These are phyloP conservation scores for Ceriagrion tenellum DNA, from an alignment of 2,888 invertebrate species.

Conservation along the genomic window DNA sequence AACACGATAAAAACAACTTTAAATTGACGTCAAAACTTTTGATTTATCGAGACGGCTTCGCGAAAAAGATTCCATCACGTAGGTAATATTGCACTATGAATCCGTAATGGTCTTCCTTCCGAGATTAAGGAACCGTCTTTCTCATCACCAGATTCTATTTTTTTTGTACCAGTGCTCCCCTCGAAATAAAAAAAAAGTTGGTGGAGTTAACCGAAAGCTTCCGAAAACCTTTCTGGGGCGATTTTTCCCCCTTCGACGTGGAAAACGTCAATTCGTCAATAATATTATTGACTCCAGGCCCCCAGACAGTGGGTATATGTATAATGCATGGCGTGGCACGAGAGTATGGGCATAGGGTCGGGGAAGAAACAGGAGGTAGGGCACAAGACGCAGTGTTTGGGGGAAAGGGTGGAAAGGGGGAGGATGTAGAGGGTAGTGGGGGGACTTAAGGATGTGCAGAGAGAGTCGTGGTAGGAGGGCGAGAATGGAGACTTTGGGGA, in stretches of 20 bases:
- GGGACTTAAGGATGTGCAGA: neutral
- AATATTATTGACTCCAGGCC: constrained; percentile 15
- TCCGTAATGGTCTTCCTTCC: neutral
- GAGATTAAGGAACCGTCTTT: neutral
- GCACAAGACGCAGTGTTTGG: neutral
- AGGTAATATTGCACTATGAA: constrained; percentile 29
- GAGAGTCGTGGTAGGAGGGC: neutral
- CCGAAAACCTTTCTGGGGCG: neutral
- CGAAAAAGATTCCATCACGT: constrained; percentile 1
- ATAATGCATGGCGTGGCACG: constrained; percentile 1
- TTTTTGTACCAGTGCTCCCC: neutral
- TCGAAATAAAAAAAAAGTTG: constrained; percentile 6
- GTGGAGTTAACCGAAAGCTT: neutral
- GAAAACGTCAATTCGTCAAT: constrained; percentile 39
- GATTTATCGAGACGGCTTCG: neutral
- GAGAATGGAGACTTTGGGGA: neutral
- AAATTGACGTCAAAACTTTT: neutral
- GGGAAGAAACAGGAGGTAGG: neutral
- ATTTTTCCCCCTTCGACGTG: neutral
- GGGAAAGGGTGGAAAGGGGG: neutral
- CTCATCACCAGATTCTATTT: neutral
- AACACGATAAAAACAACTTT: neutral
- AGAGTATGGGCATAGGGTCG: neutral
- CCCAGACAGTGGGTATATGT: constrained; percentile 26
- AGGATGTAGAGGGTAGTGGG: neutral